A percentile compares a stretch with the other conserved stretches of the same genome.
phyloP scores from a whole-genome alignment of 30 jellyfish, hydroid and myxozoan genomes.

The Turritopsis rubra region DNA sequence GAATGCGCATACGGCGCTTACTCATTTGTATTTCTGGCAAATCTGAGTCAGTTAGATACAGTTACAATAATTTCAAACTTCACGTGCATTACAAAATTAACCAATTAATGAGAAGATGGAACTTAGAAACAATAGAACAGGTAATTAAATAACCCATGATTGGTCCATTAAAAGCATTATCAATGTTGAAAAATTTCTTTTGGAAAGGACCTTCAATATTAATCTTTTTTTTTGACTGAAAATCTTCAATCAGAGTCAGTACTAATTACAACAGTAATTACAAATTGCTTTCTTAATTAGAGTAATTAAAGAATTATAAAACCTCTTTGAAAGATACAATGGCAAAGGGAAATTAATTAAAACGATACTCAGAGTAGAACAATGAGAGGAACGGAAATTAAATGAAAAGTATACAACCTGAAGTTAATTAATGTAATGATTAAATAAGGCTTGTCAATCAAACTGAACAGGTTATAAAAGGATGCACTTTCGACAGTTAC shows the following conservation, averaged over 20 bases:
- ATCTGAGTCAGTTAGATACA: neutral
- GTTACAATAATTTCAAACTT: neutral
- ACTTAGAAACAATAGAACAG: neutral
- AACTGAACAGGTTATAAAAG: neutral
- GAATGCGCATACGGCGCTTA: neutral
- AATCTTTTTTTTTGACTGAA: neutral
- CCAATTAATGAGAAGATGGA: neutral
- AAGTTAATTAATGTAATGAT: neutral
- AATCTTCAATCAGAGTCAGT: neutral
- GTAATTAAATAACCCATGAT: neutral
- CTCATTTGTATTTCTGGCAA: neutral
- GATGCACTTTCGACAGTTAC: neutral
- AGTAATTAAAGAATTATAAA: constrained; percentile 7
- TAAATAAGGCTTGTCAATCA: neutral
- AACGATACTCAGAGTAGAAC: neutral
- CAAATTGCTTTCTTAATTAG: constrained; percentile 4
- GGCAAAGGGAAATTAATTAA: constrained; percentile 3
- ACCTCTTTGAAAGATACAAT: constrained; percentile 6
- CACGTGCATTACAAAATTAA: neutral
- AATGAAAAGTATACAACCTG: neutral
- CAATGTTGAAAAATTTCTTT: neutral
- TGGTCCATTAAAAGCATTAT: neutral
- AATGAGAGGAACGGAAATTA: neutral
- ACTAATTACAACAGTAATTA: neutral
- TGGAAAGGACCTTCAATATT: neutral